A percentile compares a stretch with the other conserved stretches of the same genome.
Conservation (phyloP, 1,140 invertebrate species). For the Halictus rubicundus region DNA sequence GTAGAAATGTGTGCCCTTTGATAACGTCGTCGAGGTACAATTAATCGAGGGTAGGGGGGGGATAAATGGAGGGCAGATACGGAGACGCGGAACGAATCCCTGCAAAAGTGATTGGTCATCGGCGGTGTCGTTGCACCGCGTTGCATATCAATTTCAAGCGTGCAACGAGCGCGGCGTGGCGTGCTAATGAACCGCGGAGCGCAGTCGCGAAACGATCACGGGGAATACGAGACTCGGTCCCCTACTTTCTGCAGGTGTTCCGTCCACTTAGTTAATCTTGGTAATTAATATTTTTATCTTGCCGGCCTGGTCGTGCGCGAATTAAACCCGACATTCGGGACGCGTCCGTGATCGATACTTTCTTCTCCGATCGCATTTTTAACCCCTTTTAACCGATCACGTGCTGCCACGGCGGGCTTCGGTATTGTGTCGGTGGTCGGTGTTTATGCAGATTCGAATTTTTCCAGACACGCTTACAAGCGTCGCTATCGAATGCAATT, state of each 20-base stretch:
- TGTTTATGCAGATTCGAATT: too few species aligned
- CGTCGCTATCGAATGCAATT: too few species aligned
- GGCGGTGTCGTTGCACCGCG: slow-evolving; percentile 33
- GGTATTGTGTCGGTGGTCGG: too few species aligned
- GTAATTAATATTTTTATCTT: slow-evolving; percentile 37
- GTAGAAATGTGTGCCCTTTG: too few species aligned
- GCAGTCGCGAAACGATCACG: neutral
- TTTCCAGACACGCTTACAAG: too few species aligned
- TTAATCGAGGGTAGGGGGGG: too few species aligned
- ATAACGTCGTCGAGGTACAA: too few species aligned
- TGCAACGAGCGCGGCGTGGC: slow-evolving; percentile 5
- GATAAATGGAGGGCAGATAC: too few species aligned
- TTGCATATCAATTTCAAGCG: slow-evolving; percentile 31
- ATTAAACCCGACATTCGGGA: slow-evolving; percentile 26
- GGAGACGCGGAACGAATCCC: neutral
- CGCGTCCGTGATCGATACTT: neutral
- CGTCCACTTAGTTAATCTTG: slow-evolving; percentile 31
- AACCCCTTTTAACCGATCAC: too few species aligned
- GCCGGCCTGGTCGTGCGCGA: neutral
- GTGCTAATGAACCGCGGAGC: slow-evolving; percentile 43
- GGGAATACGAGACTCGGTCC: slow-evolving; percentile 31
- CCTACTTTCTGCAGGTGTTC: slow-evolving; percentile 37
- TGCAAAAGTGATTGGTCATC: slow-evolving; percentile 31
- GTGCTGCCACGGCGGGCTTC: neutral
- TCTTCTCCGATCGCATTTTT: neutral